Conservation (phyloP, 1,140 invertebrate genomes). For the Megalopta genalis region DNA sequence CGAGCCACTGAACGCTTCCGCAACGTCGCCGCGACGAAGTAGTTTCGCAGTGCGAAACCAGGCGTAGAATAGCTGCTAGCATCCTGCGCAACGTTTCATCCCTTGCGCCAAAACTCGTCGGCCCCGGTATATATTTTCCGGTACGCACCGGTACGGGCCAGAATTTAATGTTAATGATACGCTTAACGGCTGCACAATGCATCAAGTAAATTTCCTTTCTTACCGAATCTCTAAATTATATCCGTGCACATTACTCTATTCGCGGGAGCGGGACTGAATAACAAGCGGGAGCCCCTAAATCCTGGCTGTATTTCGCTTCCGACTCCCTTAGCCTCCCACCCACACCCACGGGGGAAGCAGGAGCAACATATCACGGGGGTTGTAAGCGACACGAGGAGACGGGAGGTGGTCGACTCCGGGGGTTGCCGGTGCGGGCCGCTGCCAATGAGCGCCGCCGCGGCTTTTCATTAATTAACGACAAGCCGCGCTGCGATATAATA, state of each 20-base stretch:
- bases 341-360: not conserved
- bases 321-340: slow-evolving; percentile 19
- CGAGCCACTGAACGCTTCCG: too few species aligned
- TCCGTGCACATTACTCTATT: slow-evolving; percentile 34
- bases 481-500: slow-evolving; percentile 31
- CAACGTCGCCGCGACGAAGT: too few species aligned
- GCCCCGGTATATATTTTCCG: slow-evolving; percentile 22
- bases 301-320: slow-evolving; percentile 27
- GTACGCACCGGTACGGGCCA: slow-evolving; percentile 28
- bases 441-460: slow-evolving; percentile 18
- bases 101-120: slow-evolving; percentile 14
- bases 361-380: slow-evolving; percentile 48
- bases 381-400: not conserved
- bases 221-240: slow-evolving; percentile 49
- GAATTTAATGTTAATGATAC: slow-evolving; percentile 52
- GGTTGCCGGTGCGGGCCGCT: not conserved
- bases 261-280: slow-evolving; percentile 31
- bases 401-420: not conserved
- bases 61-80: too few species aligned
- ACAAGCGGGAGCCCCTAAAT: slow-evolving; percentile 38
- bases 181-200: slow-evolving; percentile 45
- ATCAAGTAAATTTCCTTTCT: slow-evolving; percentile 49
- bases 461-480: slow-evolving; percentile 57
- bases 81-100: not conserved
- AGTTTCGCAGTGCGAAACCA: too few species aligned